phyloP scores from a whole-genome alignment of 2,888 invertebrate species.

The Seira ritae region DNA sequence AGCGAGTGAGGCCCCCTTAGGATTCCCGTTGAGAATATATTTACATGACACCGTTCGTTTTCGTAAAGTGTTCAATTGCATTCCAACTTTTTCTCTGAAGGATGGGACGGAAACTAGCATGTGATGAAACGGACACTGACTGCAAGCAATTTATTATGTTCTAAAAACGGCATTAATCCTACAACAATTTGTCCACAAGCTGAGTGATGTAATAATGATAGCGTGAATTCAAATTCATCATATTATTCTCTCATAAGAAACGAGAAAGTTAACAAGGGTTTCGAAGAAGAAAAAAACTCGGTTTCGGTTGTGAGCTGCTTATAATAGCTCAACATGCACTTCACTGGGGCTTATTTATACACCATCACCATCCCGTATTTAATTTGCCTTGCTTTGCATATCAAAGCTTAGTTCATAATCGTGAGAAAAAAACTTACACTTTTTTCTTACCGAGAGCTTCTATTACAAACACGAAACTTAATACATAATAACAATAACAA shows the following conservation, averaged over 20 bases:
- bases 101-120: not conserved
- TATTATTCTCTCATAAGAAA: too few species aligned
- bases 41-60: not conserved
- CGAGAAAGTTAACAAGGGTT: too few species aligned
- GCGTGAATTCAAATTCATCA: too few species aligned
- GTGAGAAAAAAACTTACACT: constrained; percentile 11
- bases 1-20: not conserved
- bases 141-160: not conserved
- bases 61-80: not conserved
- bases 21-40: not conserved
- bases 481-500: constrained; percentile 11
- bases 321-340: too few species aligned
- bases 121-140: not conserved
- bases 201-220: not conserved
- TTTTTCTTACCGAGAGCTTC: not conserved
- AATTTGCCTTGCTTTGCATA: too few species aligned
- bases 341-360: too few species aligned
- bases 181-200: not conserved
- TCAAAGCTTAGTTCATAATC: not conserved
- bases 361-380: too few species aligned
- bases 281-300: too few species aligned
- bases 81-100: not conserved
- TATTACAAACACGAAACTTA: constrained; percentile 1
- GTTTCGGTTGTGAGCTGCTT: too few species aligned
- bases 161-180: too few species aligned